Evolutionary conservation across 2,888 invertebrate species (phyloP), one percentile per base, ranked within the genome.

Genomic region (Azorinus chamasolen): DNA sequence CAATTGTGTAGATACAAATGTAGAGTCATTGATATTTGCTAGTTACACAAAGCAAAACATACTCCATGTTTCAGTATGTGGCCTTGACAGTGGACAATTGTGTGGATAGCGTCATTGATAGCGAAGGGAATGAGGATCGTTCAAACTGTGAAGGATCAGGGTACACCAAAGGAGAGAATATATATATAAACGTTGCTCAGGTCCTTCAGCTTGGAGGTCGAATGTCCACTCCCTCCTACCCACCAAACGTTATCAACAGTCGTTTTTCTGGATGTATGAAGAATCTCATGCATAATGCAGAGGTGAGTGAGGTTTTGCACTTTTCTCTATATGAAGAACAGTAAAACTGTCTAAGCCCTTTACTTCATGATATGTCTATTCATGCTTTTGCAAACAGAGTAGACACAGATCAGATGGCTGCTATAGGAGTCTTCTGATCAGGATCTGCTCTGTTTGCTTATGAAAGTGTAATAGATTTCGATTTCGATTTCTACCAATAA

Each of bases 181-280:
- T 98, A 93, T 98, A 97, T 93, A 94, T 99, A 57, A 99, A 99
- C 93, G 97, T 99, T 0, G 98, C 98, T 93, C 96, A 97, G 0
- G 98, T 98, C 0, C 94, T 99, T 51, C 98, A 99, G 94, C 95
- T 99, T 65, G 99, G 99, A 65, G 91, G 93, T n/a, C 96, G 97
- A 48, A 68, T 81, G 46, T 64, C 83, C 18, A 24, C 55, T 0
- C 72, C 79, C 1, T 37, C 64, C 1, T 86, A 75, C 61, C 87
- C 89, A 0, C 54, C 73, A 3, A 79, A 83, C 20, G 73, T 87
- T 20, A 79, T 77, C 4, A 66, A 63, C 1, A 96, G 96, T 93
- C 96, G 96, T 20, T 99, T 99, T 92, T 97, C 97, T 91, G 99
- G 99, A 12, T 99, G 99, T 93, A 97, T 99, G 79, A 95, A 97